Conservation (phyloP, 2,113 vertebrate species). For the Megaceryle torquata region DNA sequence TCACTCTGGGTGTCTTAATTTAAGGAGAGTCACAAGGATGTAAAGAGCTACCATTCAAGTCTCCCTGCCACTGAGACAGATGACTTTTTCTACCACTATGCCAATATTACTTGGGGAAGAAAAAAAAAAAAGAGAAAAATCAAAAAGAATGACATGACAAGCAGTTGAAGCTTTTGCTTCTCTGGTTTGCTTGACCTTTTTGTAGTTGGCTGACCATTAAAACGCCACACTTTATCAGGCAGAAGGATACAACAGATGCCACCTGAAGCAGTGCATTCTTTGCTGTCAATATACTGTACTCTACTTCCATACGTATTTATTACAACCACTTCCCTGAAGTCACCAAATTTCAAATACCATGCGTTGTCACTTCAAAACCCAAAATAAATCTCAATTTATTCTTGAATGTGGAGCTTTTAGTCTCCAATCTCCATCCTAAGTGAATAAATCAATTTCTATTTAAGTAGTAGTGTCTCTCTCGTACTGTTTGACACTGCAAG, state of each 20-base stretch:
- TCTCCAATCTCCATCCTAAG: conserved; percentile 15
- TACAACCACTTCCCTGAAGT: conserved; percentile 15
- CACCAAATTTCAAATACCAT: conserved; percentile 40
- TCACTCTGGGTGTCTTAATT: background rate
- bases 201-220: background rate
- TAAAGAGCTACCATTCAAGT: background rate
- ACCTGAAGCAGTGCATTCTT: background rate
- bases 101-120: background rate
- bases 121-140: background rate
- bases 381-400: conserved; percentile 66
- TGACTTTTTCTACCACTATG: background rate
- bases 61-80: background rate
- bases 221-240: background rate
- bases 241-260: background rate
- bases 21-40: background rate
- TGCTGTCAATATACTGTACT: background rate
- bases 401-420: conserved; percentile 35
- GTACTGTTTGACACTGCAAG: background rate
- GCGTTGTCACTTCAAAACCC: conserved; percentile 54
- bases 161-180: background rate
- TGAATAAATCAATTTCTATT: conserved; percentile 67
- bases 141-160: background rate
- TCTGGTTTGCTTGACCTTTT: background rate
- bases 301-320: background rate
- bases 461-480: conserved; percentile 30